A percentile compares a stretch with the other conserved stretches of the same genome.
Conservation (phyloP, 2,888 invertebrate genomes). For the Pantelozetes paolii region DNA sequence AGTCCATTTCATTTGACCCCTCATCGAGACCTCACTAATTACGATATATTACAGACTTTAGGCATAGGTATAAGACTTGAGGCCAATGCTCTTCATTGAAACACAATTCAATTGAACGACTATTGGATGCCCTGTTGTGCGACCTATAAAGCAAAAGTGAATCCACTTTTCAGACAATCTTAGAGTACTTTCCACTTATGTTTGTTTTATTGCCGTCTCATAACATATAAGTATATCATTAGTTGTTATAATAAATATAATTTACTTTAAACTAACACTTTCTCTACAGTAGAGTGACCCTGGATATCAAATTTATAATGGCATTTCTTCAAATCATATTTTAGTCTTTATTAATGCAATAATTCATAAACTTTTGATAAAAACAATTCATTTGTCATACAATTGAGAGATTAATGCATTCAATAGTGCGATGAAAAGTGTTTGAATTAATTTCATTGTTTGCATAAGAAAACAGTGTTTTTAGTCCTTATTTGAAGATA, state of each 20-base stretch:
- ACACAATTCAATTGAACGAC: too few relatives aligned
- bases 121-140: background rate
- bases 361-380: too few relatives aligned
- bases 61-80: too few relatives aligned
- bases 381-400: too few relatives aligned
- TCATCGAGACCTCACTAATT: background rate
- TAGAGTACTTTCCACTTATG: background rate
- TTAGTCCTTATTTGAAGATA: too few relatives aligned
- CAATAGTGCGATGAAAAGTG: too few relatives aligned
- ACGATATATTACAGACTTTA: background rate
- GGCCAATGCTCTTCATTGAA: background rate
- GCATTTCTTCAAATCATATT: background rate
- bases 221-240: background rate
- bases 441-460: too few relatives aligned
- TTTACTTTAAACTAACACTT: background rate
- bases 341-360: too few relatives aligned
- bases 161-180: background rate
- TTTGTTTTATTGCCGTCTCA: background rate
- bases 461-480: too few relatives aligned
- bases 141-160: constrained; percentile 24
- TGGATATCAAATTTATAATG: background rate
- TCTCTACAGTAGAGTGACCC: background rate
- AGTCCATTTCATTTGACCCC: constrained; percentile 11
- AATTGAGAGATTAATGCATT: too few relatives aligned
- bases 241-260: background rate